These are phyloP conservation scores for Cryptops parisi DNA, from an alignment of 2,888 invertebrate species.

Conservation along the genomic window DNA sequence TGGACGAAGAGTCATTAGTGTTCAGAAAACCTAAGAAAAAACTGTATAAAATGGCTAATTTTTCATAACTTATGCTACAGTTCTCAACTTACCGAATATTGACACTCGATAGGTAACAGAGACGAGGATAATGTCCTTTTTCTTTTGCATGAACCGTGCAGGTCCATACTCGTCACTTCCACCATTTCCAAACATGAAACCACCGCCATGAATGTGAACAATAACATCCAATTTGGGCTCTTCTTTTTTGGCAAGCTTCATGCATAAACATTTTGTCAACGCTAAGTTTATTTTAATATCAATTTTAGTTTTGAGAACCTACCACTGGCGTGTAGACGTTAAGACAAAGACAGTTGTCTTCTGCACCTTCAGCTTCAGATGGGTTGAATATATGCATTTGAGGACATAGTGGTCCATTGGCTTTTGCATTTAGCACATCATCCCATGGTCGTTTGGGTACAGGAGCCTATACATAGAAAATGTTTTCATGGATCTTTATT, in stretches of 20 bases:
- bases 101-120: constrained; percentile 14
- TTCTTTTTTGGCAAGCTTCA: no score
- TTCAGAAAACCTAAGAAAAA: no score
- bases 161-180: constrained; percentile 13
- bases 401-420: not conserved
- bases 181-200: constrained; percentile 7
- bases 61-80: no score
- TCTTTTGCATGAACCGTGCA: not conserved
- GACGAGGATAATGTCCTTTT: constrained; percentile 13
- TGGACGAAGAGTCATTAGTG: not conserved
- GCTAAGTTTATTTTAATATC: no score
- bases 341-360: constrained; percentile 16
- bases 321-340: constrained; percentile 13
- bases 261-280: no score
- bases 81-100: constrained; percentile 11
- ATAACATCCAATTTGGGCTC: constrained; percentile 12
- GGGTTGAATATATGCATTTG: not conserved
- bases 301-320: not conserved
- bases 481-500: no score
- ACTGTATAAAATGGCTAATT: no score
- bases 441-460: not conserved
- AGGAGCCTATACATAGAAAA: not conserved
- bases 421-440: not conserved
- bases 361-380: not conserved
- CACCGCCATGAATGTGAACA: constrained; percentile 16